A percentile compares a stretch with the other conserved stretches of the same genome.
Evolutionary conservation across 2,113 vertebrate species (phyloP).

Genomic region (Recurvirostra avosetta): DNA sequence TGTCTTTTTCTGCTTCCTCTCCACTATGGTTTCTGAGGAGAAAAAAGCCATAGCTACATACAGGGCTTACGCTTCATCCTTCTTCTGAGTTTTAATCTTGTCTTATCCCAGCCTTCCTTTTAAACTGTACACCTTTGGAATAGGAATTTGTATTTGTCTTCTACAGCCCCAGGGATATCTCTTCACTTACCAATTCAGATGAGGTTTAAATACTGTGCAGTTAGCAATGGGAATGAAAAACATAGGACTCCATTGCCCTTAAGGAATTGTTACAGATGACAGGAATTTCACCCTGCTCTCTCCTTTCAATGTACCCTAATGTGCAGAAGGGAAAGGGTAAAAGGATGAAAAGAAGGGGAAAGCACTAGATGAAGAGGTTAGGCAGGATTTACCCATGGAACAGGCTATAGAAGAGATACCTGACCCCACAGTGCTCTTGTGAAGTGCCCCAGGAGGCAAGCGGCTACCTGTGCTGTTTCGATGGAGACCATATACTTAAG

Average conservation of each 20-base stretch:
- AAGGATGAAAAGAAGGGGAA: background rate
- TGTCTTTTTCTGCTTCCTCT: background rate
- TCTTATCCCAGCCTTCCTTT: background rate
- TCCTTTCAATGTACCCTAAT: background rate
- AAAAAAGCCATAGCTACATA: background rate
- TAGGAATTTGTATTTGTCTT: background rate
- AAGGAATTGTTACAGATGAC: background rate
- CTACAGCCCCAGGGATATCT: background rate
- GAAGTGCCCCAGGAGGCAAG: background rate
- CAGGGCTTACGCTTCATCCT: background rate
- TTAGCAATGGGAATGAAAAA: background rate
- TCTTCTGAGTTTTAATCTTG: background rate
- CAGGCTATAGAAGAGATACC: background rate
- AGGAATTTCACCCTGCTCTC: background rate
- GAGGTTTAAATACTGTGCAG: background rate
- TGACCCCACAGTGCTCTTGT: background rate
- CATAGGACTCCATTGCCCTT: background rate
- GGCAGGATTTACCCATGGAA: background rate
- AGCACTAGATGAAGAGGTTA: background rate
- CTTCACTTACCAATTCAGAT: conserved; percentile 1
- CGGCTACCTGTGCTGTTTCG: background rate
- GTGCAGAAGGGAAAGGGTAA: background rate
- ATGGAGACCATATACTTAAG: background rate
- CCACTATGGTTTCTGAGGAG: background rate
- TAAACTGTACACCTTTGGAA: background rate